phyloP scores from a whole-genome alignment of 2,797 vertebrate genomes.

The Tenualosa thibaudeaui region DNA sequence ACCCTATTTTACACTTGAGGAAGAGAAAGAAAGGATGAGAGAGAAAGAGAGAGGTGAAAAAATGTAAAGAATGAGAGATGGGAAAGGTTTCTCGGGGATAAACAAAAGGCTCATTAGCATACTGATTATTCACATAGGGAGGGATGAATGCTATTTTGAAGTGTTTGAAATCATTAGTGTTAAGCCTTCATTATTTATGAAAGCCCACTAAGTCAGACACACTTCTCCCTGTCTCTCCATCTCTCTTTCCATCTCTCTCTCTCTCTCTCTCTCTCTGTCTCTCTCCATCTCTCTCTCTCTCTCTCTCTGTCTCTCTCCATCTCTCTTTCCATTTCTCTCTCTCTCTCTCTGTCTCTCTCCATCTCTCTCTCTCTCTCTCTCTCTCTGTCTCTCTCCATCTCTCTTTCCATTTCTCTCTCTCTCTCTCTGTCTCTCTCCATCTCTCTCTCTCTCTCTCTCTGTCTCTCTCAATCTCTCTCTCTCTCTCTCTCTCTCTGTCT shows the following conservation, averaged over 20 bases:
- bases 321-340: neutral
- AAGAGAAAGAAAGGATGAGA: neutral
- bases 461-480: too few relatives aligned
- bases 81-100: neutral
- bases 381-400: neutral
- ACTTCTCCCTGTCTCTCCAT: constrained; percentile 47
- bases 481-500: constrained; percentile 36
- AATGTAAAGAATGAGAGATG: neutral
- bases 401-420: neutral
- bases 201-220: constrained; percentile 49
- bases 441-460: neutral
- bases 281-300: neutral
- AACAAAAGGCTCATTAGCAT: constrained; percentile 15
- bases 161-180: constrained; percentile 69
- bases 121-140: constrained; percentile 27
- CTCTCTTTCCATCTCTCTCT: neutral
- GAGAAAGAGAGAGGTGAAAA: neutral
- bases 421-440: neutral
- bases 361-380: constrained; percentile 22
- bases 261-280: neutral
- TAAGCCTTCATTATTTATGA: constrained; percentile 71
- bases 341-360: neutral
- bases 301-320: too few relatives aligned
- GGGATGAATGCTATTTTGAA: constrained; percentile 64
- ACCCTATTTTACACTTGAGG: neutral